phyloP scores from a whole-genome alignment of 2,888 invertebrate species.

The Teleogryllus oceanicus region DNA sequence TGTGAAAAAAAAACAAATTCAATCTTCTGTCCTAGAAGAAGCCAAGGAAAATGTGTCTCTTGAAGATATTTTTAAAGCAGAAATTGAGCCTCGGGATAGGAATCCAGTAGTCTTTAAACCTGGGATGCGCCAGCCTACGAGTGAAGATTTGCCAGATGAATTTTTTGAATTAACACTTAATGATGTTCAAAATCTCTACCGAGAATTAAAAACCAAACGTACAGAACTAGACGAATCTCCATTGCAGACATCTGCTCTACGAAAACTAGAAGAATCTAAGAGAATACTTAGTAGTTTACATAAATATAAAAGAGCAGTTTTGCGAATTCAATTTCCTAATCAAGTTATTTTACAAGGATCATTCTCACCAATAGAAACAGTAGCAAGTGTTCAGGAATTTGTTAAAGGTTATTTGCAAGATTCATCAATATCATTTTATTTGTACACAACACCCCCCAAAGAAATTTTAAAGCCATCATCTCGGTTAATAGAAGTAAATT shows the following conservation, averaged over 20 bases:
- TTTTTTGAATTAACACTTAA: slow-evolving; percentile 83
- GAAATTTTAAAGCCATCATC: slow-evolving; percentile 58
- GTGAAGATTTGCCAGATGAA: slow-evolving; percentile 70
- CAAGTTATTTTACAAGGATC: slow-evolving; percentile 80
- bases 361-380: slow-evolving; percentile 72
- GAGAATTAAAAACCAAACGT: slow-evolving; percentile 64
- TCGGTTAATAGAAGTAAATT: slow-evolving; percentile 67
- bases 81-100: slow-evolving; percentile 48
- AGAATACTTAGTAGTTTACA: slow-evolving; percentile 57
- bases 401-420: slow-evolving; percentile 66
- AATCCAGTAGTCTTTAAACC: slow-evolving; percentile 71
- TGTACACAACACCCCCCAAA: slow-evolving; percentile 84
- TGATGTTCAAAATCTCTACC: slow-evolving; percentile 72
- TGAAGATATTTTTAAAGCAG: too few species aligned
- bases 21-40: too few species aligned
- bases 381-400: slow-evolving; percentile 69
- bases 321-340: slow-evolving; percentile 84
- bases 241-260: slow-evolving; percentile 63
- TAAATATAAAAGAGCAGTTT: slow-evolving; percentile 71
- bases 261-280: slow-evolving; percentile 58
- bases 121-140: slow-evolving; percentile 53
- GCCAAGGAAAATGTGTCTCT: too few species aligned
- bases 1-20: too few species aligned
- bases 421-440: slow-evolving; percentile 64
- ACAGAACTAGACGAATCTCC: slow-evolving; percentile 68